These are phyloP conservation scores for Rotaria socialis DNA, from an alignment of 2,888 invertebrate species.

Conservation along the genomic window DNA sequence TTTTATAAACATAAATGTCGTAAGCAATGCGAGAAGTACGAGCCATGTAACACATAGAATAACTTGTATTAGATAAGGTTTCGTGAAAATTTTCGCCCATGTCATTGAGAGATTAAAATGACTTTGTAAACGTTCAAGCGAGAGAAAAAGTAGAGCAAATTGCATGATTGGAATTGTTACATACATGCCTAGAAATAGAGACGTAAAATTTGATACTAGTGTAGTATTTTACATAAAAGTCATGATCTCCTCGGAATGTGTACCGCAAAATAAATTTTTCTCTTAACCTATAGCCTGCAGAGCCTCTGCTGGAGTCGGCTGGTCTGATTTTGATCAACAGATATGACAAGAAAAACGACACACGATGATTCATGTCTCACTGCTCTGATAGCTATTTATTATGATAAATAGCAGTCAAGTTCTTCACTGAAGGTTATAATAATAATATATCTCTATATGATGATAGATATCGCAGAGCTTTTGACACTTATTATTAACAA, in stretches of 20 bases:
- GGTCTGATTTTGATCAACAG: no score
- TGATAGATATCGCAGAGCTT: background rate
- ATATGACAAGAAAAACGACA: no score
- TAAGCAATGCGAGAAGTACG: background rate
- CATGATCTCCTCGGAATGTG: no score
- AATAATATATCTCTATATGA: background rate
- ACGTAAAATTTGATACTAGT: background rate
- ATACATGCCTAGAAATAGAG: background rate
- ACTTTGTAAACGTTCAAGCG: background rate
- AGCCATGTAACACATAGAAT: background rate
- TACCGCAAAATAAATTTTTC: no score
- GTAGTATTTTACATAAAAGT: no score
- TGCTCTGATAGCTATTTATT: no score
- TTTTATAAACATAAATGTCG: background rate
- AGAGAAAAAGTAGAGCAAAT: background rate
- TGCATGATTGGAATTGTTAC: conserved; percentile 29
- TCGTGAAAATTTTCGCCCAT: background rate
- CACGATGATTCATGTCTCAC: no score
- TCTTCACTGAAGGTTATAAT: no score
- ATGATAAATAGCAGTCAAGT: no score
- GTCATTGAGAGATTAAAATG: background rate
- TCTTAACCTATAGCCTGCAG: no score
- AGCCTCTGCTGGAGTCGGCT: no score
- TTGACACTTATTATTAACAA: background rate
- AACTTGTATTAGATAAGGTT: background rate